Base-by-base conservation (phyloP, 2,797 vertebrate species). In the Sebastes alutus region DNA sequence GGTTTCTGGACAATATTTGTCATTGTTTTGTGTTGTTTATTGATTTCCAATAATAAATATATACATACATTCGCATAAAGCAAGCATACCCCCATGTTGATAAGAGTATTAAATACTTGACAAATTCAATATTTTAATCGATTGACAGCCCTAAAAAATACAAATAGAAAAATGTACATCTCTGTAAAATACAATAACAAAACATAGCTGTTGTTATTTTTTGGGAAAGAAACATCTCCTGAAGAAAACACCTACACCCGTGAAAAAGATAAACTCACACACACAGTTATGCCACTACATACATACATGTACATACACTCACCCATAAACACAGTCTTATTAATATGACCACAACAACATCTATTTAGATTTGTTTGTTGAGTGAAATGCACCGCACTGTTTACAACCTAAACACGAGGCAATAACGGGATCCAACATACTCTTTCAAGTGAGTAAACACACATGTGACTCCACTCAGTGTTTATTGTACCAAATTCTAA, bases 401-500 rank as follows among this genome's bases (percentile, higher is more conserved):
- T 75, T 71, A 60, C 35, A 70, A 29, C 23, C n/a, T 75, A 35
- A 54, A 6, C 27, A 16, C 72, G 6, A 18, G 29, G 12, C 12
- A 56, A 55, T 23, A 65, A 63, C 18, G 1, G 64, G 62, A 75
- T 61, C 38, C 65, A 74, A 74, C 58, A 38, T 58, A 12, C 56
- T 78, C 58, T 59, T 46, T 75, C 25, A 70, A 67, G 56, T 33
- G 65, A 66, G 49, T 56, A 88, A 85, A 91, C 61, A 82, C 73
- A 56, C 22, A 7, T 42, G 33, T 63, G 70, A 87, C 71, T 76
- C 63, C 66, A 38, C 72, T 71, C 63, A 13, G 56, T 89, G 76
- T 89, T 91, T 87, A 64, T 69, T 88, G 85, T 76, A 77, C 78
- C 49, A 42, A 29, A 56, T 75, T 78, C 78, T 62, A 68, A 87